Evolutionary conservation across 2,888 invertebrate species (phyloP).

Genomic region (Callinectes sapidus): DNA sequence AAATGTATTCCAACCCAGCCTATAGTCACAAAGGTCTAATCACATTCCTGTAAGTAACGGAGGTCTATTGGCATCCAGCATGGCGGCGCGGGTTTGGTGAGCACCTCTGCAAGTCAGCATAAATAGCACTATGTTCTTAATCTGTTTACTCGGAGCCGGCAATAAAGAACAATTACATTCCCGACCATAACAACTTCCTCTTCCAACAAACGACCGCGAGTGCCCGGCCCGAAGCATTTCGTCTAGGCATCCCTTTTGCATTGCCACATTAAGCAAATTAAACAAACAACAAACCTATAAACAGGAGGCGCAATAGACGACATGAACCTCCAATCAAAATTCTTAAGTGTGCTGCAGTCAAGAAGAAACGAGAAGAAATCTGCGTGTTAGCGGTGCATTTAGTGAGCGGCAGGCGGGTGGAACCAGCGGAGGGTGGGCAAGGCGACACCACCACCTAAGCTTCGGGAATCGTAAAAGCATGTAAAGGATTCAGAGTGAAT

Average conservation of each 20-base stretch:
- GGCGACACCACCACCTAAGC: neutral
- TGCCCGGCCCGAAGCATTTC: neutral
- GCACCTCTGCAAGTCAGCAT: neutral
- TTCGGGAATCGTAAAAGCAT: conserved; percentile 24
- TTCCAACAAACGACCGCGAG: neutral
- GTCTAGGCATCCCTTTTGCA: neutral
- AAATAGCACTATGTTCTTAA: neutral
- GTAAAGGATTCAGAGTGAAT: conserved; percentile 24
- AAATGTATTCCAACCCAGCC: neutral
- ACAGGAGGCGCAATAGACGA: neutral
- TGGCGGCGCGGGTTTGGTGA: neutral
- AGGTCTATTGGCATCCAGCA: neutral
- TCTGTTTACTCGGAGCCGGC: neutral
- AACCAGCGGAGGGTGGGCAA: neutral
- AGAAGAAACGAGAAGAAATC: neutral
- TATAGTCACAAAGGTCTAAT: neutral
- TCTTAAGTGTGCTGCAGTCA: neutral
- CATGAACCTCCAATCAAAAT: neutral
- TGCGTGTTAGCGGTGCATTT: neutral
- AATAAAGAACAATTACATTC: neutral
- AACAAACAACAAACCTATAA: conserved; percentile 18
- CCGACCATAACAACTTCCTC: conserved; percentile 1
- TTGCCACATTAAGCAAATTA: neutral
- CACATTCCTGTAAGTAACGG: neutral
- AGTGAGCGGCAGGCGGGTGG: neutral